Evolutionary conservation across 2,888 invertebrate species (phyloP), one percentile per base, ranked within the genome.

Genomic region (Macaria liturata): DNA sequence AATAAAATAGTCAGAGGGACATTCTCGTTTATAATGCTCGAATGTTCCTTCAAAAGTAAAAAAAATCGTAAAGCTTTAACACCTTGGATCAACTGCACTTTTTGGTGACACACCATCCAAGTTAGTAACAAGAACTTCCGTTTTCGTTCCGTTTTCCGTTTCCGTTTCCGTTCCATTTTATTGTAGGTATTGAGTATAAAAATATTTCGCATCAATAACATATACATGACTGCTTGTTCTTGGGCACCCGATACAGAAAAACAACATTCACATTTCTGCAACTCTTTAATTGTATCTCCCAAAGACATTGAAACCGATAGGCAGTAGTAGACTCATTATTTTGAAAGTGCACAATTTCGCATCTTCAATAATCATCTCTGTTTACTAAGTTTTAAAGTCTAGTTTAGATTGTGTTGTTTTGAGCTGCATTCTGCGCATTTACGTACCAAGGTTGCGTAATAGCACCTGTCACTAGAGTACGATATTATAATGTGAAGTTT

Each of bases 361-460:
- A 40, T 3, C 7, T 8, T 3, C 50, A 9, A 59, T 5, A 56
- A 9, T 34, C 50, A 55, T 49, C 42, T 31, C 40, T 55, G 52
- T 7, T 0, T 0, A 3, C 20, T n/a, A 44, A 44, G 7, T 30
- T 9, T 52, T 56, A 60, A 40, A 46, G 59, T 53, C 31, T 30
- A 59, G 31, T 42, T 46, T 56, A 49, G 37, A 46, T 6, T 52
- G 46, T 20, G 9, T 4, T 7, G 32, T 46, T 56, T 40, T 9
- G 4, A 39, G 40, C 39, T 52, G 59, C 59, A 60, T 56, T 60
- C 57, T 65, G 65, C 64, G 57, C 62, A 52, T 56, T 54, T 57
- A 66, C 54, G 48, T 54, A 61, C 64, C 70, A 74, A 74, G 78
- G 78, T 78, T 61, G 74, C 59, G 53, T 62, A 66, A 59, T 65